Evolutionary conservation across 2,888 invertebrate species (phyloP), one percentile per base, ranked within the genome.

Genomic region (Conus canariensis): DNA sequence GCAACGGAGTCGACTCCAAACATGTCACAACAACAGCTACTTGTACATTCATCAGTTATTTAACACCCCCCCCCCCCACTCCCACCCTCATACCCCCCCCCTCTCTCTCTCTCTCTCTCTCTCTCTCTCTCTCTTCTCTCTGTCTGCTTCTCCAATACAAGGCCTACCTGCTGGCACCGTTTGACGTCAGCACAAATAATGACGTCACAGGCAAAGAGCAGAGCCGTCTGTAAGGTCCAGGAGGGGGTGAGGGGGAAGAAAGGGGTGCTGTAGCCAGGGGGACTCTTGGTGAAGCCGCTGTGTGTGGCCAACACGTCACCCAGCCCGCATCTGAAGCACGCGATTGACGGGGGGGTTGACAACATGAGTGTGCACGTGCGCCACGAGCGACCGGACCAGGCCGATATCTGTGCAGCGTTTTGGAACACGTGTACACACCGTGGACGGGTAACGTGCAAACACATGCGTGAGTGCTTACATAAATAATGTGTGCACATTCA

Each of bases 141-240:
- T 45, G 2, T 45, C 45, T 45, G 45, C 45, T 45, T 45, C 45
- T 45, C 45, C 45, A 45, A 2, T 45, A 45, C 45, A 45, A 45
- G 45, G 45, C 70, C n/a, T 30, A 85, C 89, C 85, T 90, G 74
- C 30, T 22, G 58, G 58, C 89, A 90, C n/a, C 25, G 60, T 10
- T 19, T 60, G 30, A 83, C 59, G 60, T 86, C 70, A 60, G 77
- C 77, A 60, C 89, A 90, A 8, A 90, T 59, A 45, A 77, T 86
- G 86, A 86, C 89, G 80, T 86, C 86, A 86, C 85, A 90, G n/a
- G 86, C 67, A 19, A 89, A 83, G 25, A 89, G 45, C 10, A 89
- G 89, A 10, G 89, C 45, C 25, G 67, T 30, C 25, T 67, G 56
- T 25, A 22, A 9, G 3, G 85, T 22, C 89, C 89, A 89, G 56